Conservation (phyloP, 1,140 invertebrate genomes). For the Procambarus clarkii region DNA sequence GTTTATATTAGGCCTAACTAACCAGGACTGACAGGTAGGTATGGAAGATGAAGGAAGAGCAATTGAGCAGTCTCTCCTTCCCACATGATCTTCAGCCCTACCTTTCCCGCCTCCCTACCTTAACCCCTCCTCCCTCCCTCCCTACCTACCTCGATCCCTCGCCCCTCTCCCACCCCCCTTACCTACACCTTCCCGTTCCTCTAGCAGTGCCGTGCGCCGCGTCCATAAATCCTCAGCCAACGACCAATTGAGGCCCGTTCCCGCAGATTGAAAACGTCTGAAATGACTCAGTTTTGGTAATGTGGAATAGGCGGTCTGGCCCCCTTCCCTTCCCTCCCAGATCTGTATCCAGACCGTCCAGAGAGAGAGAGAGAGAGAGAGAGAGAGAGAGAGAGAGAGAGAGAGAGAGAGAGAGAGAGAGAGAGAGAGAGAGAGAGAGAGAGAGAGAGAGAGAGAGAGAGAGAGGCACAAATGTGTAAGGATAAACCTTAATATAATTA, state of each 20-base stretch:
- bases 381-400: no score
- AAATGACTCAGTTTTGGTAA: slow-evolving; percentile 16
- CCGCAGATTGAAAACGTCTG: slow-evolving; percentile 7
- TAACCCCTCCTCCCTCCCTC: neutral
- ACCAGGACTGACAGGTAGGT: no score
- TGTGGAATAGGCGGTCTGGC: neutral
- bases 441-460: neutral
- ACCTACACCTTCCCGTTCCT: neutral
- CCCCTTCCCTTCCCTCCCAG: no score
- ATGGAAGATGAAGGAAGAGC: no score
- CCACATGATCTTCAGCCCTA: neutral
- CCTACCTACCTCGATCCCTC: neutral
- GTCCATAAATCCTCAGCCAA: neutral
- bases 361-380: no score
- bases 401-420: no score
- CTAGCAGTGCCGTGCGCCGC: neutral
- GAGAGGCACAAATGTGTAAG: neutral
- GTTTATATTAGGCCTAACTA: no score
- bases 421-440: neutral
- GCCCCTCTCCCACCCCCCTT: neutral
- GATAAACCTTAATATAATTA: no score
- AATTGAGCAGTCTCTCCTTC: neutral
- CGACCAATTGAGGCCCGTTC: neutral
- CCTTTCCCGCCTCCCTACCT: neutral
- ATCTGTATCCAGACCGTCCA: no score